Evolutionary conservation across 2,797 vertebrate species (phyloP).

Genomic region (Cyclura pinguis): DNA sequence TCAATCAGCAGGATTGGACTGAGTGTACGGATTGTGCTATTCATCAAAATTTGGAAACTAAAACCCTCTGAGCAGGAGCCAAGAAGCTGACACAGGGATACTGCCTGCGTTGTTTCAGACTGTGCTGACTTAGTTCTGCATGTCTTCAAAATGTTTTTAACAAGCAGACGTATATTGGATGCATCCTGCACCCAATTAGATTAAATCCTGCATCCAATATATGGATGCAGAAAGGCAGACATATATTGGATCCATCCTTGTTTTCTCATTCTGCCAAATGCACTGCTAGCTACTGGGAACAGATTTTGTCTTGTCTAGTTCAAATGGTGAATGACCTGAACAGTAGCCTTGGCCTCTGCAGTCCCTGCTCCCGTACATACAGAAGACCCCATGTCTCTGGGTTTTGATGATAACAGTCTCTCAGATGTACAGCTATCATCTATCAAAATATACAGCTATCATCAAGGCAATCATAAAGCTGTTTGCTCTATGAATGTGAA

Average conservation of each 20-base stretch:
- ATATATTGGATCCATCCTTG: background rate
- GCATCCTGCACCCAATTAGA: background rate
- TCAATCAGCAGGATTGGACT: constrained; percentile 4
- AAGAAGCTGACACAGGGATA: constrained; percentile 14
- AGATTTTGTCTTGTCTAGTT: background rate
- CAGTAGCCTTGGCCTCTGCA: background rate
- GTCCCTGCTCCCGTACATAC: background rate
- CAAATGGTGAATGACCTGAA: background rate
- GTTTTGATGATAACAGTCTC: background rate
- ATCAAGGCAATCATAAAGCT: background rate
- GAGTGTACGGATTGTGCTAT: fast-evolving
- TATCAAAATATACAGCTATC: background rate
- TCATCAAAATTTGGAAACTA: constrained; percentile 34
- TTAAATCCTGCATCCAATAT: too few species aligned
- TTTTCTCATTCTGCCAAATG: background rate
- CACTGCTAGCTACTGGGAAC: background rate
- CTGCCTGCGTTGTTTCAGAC: background rate
- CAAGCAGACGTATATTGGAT: background rate
- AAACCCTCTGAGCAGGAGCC: background rate
- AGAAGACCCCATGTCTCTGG: background rate
- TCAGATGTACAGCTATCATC: background rate
- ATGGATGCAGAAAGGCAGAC: too few species aligned
- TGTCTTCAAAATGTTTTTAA: background rate
- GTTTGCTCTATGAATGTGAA: background rate
- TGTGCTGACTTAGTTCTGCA: background rate